Conservation (phyloP, 2,113 vertebrate species). For the Ardeotis arabs region DNA sequence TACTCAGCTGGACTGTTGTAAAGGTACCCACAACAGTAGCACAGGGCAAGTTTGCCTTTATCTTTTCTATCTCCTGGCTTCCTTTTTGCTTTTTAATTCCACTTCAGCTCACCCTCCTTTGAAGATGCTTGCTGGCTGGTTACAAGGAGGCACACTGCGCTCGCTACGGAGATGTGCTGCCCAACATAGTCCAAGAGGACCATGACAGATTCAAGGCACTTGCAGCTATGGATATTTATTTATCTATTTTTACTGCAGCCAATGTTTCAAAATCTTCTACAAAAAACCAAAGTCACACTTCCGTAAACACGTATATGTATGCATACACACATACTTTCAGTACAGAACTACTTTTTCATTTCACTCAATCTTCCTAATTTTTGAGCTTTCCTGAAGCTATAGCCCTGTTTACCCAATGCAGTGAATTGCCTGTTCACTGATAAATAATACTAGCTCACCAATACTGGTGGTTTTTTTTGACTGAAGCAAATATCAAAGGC, state of each 20-base stretch:
- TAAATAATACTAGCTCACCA: neutral
- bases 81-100: neutral
- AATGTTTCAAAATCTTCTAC: neutral
- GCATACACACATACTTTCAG: neutral
- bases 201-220: neutral
- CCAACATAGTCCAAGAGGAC: neutral
- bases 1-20: neutral
- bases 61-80: conserved; percentile 2
- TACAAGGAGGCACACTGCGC: neutral
- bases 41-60: neutral
- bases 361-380: neutral
- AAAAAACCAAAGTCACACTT: neutral
- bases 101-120: neutral
- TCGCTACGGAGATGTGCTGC: neutral
- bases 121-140: neutral
- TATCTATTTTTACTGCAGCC: neutral
- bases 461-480: neutral
- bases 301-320: neutral
- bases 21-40: neutral
- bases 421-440: neutral
- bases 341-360: neutral
- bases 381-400: neutral
- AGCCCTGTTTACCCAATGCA: neutral
- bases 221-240: neutral
- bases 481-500: neutral